Evolutionary conservation across 2,888 invertebrate genomes (phyloP).

Genomic region (Pollenia angustigena): DNA sequence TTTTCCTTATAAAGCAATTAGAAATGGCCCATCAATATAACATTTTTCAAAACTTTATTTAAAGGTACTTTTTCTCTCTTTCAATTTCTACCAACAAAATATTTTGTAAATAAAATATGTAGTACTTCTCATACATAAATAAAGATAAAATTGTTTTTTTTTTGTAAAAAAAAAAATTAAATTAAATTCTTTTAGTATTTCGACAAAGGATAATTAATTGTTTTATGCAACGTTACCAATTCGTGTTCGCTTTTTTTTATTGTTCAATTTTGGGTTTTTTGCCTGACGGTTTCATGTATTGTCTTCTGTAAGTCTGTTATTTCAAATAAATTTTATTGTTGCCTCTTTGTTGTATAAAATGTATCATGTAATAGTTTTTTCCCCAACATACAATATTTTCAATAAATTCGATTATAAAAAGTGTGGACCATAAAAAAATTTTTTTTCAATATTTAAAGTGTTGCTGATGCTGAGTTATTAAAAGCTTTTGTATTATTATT

Average conservation of each 20-base stretch:
- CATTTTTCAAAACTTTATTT: neutral
- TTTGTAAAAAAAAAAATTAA: neutral
- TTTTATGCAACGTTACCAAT: constrained; percentile 68
- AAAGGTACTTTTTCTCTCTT: neutral
- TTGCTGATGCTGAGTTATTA: constrained; percentile 50
- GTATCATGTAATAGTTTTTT: constrained; percentile 19
- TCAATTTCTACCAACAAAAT: neutral
- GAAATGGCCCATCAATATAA: too few relatives aligned
- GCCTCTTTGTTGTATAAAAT: constrained; percentile 49
- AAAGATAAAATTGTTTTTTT: constrained; percentile 14
- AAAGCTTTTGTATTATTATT: constrained; percentile 53
- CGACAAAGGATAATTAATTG: constrained; percentile 74
- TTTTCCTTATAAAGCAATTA: too few relatives aligned
- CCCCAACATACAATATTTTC: neutral
- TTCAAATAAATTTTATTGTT: constrained; percentile 51
- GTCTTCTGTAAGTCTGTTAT: constrained; percentile 41
- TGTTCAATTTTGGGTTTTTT: neutral
- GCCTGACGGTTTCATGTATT: neutral
- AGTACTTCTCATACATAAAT: neutral
- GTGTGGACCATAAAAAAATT: neutral
- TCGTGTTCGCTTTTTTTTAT: constrained; percentile 8
- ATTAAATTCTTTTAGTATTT: constrained; percentile 29
- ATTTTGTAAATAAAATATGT: neutral
- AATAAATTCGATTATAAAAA: constrained; percentile 40
- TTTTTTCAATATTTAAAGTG: constrained; percentile 47